Percentiles rank a stretch among this genome's conserved stretches.
Conservation (phyloP, 2,113 vertebrate species). For the Strix uralensis region DNA sequence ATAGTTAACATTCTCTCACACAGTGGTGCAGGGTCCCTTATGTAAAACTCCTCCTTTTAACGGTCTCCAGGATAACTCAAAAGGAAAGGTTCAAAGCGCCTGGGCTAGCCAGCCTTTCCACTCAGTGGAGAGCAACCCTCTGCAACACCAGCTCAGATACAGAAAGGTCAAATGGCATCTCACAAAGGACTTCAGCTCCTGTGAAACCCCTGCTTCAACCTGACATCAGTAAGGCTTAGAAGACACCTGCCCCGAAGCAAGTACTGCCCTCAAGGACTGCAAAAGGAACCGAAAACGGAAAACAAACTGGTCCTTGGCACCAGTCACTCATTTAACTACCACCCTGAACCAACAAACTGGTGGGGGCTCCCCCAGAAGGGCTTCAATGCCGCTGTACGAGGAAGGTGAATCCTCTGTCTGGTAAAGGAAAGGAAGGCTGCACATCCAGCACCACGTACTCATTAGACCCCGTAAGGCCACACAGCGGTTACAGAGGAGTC, state of each 20-base stretch:
- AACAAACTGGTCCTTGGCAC: background rate
- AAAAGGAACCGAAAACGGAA: background rate
- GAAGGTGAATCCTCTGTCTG: background rate
- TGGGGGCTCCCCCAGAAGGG: background rate
- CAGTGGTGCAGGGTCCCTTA: background rate
- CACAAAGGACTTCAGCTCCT: background rate
- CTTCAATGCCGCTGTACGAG: background rate
- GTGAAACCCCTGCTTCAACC: background rate
- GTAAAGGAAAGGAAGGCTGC: background rate
- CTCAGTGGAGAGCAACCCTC: background rate
- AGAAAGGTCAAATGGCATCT: background rate
- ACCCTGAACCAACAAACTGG: background rate
- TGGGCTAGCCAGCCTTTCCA: background rate
- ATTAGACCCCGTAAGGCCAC: background rate
- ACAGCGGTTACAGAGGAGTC: background rate
- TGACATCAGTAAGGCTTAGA: background rate
- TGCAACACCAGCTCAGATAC: background rate
- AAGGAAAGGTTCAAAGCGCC: background rate
- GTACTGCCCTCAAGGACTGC: background rate
- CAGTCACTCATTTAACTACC: background rate
- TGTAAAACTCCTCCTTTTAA: background rate
- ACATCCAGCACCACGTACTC: background rate
- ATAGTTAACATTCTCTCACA: background rate
- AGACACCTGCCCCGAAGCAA: background rate
- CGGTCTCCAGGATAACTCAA: background rate